phyloP scores from a whole-genome alignment of 2,113 vertebrate genomes.

The Climacteris rufus region DNA sequence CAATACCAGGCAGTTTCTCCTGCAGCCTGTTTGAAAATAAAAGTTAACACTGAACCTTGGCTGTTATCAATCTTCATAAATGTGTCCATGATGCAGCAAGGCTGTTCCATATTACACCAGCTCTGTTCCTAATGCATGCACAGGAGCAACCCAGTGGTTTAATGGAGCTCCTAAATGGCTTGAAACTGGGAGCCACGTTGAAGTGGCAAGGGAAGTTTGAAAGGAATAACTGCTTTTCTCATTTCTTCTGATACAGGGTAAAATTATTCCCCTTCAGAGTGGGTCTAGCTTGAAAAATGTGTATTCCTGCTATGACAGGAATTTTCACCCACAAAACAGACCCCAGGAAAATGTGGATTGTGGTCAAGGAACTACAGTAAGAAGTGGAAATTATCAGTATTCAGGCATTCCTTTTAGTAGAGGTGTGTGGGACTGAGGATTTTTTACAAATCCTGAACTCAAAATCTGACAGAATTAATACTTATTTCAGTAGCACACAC shows the following conservation, averaged over 20 bases:
- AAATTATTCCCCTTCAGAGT: background rate
- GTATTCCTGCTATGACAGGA: background rate
- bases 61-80: conserved; percentile 75
- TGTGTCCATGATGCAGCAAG: conserved; percentile 55
- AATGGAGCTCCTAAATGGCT: conserved; percentile 44
- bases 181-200: conserved; percentile 6
- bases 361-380: background rate
- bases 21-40: conserved; percentile 69
- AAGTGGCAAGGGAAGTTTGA: conserved; percentile 24
- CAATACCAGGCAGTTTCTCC: conserved; percentile 58
- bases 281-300: background rate
- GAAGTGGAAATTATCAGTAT: background rate
- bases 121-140: conserved; percentile 47
- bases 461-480: background rate
- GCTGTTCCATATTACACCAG: background rate
- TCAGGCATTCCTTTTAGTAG: background rate
- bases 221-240: background rate
- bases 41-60: conserved; percentile 68
- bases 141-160: conserved; percentile 20
- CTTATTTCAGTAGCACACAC: background rate
- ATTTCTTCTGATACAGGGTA: background rate
- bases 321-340: background rate
- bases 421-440: background rate
- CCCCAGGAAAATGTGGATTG: background rate
- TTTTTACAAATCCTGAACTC: background rate